A percentile compares a stretch with the other conserved stretches of the same genome.
Conservation (phyloP, 2,888 invertebrate genomes). For the Drosophila basisetae region DNA sequence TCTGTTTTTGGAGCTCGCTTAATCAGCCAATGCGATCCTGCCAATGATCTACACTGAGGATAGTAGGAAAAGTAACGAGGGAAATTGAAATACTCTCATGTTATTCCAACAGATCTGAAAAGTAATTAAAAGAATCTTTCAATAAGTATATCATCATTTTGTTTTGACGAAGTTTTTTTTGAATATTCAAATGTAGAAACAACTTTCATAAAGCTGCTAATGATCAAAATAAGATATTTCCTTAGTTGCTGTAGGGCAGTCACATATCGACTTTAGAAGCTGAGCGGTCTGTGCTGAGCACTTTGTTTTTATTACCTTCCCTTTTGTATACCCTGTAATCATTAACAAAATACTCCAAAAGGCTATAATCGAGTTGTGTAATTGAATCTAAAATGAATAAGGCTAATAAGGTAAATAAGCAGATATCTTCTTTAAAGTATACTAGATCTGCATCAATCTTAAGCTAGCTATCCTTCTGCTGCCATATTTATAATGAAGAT, state of each 20-base stretch:
- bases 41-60: constrained; percentile 35
- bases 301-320: constrained; percentile 19
- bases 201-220: not conserved
- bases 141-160: not conserved
- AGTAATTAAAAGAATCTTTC: not conserved
- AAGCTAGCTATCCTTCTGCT: not conserved
- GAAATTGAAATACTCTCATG: not conserved
- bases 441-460: not conserved
- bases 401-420: too few relatives aligned
- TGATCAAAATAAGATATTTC: not conserved
- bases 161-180: not conserved
- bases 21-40: constrained; percentile 11
- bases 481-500: not conserved
- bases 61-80: not conserved
- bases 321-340: constrained; percentile 25
- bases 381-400: not conserved
- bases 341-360: not conserved
- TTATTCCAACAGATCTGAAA: not conserved
- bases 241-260: constrained; percentile 31
- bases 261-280: constrained; percentile 9
- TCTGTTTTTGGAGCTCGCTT: constrained; percentile 50
- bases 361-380: not conserved
- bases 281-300: constrained; percentile 2
- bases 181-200: not conserved
- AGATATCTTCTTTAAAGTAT: not conserved